phyloP scores from a whole-genome alignment of 2,113 vertebrate genomes.

The Ailurus styani region DNA sequence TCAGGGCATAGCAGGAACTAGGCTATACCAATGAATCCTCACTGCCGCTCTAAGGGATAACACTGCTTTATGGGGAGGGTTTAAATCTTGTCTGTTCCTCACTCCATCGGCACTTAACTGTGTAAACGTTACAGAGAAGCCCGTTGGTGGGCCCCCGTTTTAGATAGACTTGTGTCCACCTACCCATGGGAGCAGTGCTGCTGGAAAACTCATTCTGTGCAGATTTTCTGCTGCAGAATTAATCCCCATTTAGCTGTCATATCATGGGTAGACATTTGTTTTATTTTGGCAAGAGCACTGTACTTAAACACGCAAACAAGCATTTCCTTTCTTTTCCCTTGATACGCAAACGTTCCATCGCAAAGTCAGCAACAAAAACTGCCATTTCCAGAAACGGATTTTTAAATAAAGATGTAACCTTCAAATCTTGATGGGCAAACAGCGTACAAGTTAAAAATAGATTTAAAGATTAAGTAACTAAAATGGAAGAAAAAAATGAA shows the following conservation, averaged over 20 bases:
- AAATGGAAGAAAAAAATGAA: neutral
- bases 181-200: neutral
- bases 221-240: neutral
- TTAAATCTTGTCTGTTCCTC: neutral
- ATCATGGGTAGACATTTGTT: neutral
- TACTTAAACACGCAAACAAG: neutral
- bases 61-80: neutral
- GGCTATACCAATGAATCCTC: neutral
- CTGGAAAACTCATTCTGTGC: neutral
- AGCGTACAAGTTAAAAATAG: neutral
- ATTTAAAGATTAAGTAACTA: neutral
- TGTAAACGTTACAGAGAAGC: neutral
- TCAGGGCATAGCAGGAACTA: neutral
- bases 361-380: neutral
- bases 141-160: too few species aligned
- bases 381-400: neutral
- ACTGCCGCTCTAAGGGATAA: neutral
- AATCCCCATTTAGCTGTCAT: neutral
- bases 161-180: neutral
- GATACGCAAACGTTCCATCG: neutral
- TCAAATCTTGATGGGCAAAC: neutral
- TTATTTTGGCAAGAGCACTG: neutral
- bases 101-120: neutral
- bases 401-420: conserved; percentile 4
- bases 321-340: neutral